Conservation (phyloP, 2,888 invertebrate genomes). For the Papilio elwesi region DNA sequence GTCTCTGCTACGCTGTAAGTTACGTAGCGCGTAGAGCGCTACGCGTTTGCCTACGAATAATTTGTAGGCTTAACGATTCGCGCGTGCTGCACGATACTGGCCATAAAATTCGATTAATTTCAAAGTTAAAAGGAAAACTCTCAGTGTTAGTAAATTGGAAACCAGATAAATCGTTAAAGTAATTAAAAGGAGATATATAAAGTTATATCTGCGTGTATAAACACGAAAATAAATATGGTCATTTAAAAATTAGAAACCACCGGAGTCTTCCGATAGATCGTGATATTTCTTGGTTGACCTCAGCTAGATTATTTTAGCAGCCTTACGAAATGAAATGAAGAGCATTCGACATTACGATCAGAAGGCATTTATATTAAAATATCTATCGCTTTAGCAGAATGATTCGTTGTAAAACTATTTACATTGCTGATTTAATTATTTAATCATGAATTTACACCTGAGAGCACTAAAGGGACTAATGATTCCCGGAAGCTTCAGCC, state of each 20-base stretch:
- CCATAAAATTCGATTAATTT: constrained; percentile 40
- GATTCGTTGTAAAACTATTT: too few relatives aligned
- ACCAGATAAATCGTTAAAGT: neutral
- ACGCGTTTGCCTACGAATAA: constrained; percentile 41
- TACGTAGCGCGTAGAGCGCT: constrained; percentile 40
- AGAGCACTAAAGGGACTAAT: neutral
- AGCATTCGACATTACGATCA: too few relatives aligned
- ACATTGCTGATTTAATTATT: too few relatives aligned
- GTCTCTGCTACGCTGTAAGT: constrained; percentile 36
- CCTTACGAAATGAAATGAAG: too few relatives aligned
- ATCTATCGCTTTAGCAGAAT: too few relatives aligned
- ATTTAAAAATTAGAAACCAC: too few relatives aligned
- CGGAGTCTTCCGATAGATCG: too few relatives aligned
- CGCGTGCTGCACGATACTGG: constrained; percentile 37
- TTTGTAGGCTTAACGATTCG: constrained; percentile 41
- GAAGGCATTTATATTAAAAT: too few relatives aligned
- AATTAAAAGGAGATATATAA: neutral
- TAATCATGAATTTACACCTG: too few relatives aligned
- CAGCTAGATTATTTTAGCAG: too few relatives aligned
- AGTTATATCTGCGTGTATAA: neutral
- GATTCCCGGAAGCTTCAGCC: constrained; percentile 33
- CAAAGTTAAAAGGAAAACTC: constrained; percentile 32
- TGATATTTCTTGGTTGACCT: too few relatives aligned
- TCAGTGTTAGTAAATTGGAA: neutral
- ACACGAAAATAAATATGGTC: neutral